These are phyloP conservation scores for Leptatherina wallacei DNA, from an alignment of 2,797 vertebrate genomes.

Conservation along the genomic window DNA sequence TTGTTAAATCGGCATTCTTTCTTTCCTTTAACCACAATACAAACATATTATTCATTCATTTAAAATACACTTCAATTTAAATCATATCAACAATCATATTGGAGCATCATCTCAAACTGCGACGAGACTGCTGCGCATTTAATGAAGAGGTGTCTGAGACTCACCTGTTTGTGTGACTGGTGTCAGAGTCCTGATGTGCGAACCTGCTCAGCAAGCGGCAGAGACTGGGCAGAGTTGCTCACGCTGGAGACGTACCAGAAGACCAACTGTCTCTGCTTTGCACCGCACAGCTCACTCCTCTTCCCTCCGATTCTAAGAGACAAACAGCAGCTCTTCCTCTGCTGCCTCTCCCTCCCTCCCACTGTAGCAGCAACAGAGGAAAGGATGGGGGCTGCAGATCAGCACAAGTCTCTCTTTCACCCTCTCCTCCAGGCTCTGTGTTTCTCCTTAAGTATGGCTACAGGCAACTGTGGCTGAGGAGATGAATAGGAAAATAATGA, in stretches of 20 bases:
- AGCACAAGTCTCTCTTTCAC: conserved; percentile 55
- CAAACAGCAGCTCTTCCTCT: conserved; percentile 72
- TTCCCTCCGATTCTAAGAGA: conserved; percentile 60
- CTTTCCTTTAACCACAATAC: neutral
- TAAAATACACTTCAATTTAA: conserved; percentile 4
- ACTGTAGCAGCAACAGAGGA: conserved; percentile 69
- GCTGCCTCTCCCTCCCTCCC: conserved; percentile 63
- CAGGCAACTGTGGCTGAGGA: conserved; percentile 45
- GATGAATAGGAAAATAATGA: conserved; percentile 26
- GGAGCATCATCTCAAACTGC: conserved; percentile 8
- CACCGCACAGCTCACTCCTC: conserved; percentile 51
- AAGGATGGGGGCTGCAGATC: conserved; percentile 79
- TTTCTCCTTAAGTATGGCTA: conserved; percentile 67
- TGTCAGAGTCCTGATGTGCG: conserved; percentile 47
- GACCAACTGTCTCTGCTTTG: conserved; percentile 43
- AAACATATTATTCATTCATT: neutral
- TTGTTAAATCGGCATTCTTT: neutral
- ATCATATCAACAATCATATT: neutral
- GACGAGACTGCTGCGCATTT: neutral
- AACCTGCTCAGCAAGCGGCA: conserved; percentile 41
- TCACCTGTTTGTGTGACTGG: conserved; percentile 73
- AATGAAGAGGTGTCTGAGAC: conserved; percentile 37
- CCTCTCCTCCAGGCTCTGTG: conserved; percentile 48
- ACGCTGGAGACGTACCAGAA: conserved; percentile 65
- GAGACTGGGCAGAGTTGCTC: conserved; percentile 52